phyloP scores from a whole-genome alignment of 2,113 vertebrate species.

The Ailuropoda melanoleuca region DNA sequence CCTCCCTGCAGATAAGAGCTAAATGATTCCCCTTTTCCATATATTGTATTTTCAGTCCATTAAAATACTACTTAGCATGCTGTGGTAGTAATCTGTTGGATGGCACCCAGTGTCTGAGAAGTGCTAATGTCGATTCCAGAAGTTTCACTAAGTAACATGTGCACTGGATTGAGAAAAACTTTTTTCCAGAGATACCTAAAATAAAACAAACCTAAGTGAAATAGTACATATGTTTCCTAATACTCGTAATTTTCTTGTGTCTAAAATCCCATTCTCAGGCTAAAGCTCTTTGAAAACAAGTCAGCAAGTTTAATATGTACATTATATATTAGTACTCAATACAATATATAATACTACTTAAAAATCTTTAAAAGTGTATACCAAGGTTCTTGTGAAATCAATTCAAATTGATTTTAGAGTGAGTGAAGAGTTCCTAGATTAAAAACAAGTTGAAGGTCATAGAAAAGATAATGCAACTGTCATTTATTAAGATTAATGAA shows the following conservation, averaged over 20 bases:
- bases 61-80: not conserved
- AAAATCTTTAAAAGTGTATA: conserved; percentile 32
- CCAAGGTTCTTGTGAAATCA: conserved; percentile 42
- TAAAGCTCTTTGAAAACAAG: not conserved
- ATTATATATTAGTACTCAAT: not conserved
- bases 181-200: not conserved
- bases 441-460: conserved; percentile 52
- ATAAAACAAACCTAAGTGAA: not conserved
- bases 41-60: not conserved
- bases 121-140: not conserved
- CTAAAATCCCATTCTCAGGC: not conserved
- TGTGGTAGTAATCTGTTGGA: not conserved
- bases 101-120: not conserved
- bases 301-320: not conserved
- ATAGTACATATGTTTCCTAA: not conserved
- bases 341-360: not conserved
- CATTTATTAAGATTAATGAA: conserved; percentile 60
- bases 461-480: conserved; percentile 35
- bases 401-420: conserved; percentile 60
- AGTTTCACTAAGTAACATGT: not conserved
- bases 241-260: not conserved
- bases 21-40: not conserved
- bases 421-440: not conserved
- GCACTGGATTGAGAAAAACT: not conserved
- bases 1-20: not conserved